Base-by-base conservation (phyloP, 1,140 invertebrate genomes). In the Chionoecetes opilio region DNA sequence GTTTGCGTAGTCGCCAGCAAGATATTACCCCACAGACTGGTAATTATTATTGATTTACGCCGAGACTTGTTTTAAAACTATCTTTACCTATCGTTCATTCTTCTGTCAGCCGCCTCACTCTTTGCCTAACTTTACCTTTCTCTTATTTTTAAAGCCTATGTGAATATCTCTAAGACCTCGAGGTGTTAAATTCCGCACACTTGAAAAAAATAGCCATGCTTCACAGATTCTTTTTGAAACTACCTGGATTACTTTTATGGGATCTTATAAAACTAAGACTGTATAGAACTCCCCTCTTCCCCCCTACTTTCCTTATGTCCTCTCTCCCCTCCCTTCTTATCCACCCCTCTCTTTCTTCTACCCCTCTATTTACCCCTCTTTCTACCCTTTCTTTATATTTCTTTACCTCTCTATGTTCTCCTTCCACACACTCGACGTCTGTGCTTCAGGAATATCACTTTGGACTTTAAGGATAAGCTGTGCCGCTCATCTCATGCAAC, bases 171-270 rank as follows among this genome's bases (percentile, higher is more conserved):
- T 75, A 53, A 53, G 9, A 5, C 21, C 63, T 21, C 26, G 0
- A 75, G 11, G 63, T 75, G 63, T n/a, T 26, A 75, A 75, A 75
- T 75, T 75, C 63, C n/a, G 26, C 63, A 75, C n/a, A n/a, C 21
- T n/a, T 11, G 6, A 26, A 75, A 75, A n/a, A 75, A 75, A 75
- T n/a, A 75, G 11, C 21, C 26, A 0, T n/a, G 63, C n/a, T 21
- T 26, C 63, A n/a, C 63, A 75, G n/a, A n/a, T 0, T n/a, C 63
- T 75, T n/a, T 21, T 26, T 75, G 41, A 75, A 75, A 75, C 8
- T n/a, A n/a, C n/a, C 63, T 26, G 63, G 63, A 75, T 75, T 75
- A 75, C 26, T n/a, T 75, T 75, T 75, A 75, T 75, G 63, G 63
- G 21, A n/a, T 1, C 63, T 75, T 75, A 5, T 75, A 11, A 75